These are phyloP conservation scores for Saccostrea echinata DNA, from an alignment of 1,140 invertebrate species.

Conservation along the genomic window DNA sequence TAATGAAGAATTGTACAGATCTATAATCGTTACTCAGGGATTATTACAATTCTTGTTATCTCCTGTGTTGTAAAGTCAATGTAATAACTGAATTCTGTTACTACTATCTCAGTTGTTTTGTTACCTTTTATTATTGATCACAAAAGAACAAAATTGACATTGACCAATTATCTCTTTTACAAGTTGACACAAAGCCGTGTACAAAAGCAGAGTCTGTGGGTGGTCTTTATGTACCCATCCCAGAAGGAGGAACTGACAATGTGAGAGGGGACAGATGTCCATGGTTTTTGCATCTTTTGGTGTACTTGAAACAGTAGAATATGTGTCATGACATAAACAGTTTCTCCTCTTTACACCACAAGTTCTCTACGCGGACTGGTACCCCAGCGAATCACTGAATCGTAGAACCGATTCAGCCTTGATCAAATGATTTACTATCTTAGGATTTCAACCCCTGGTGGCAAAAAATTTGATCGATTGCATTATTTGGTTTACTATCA, in stretches of 20 bases:
- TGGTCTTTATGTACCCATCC: neutral
- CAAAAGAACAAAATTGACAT: neutral
- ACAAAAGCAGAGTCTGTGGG: neutral
- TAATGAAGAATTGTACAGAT: too few species aligned
- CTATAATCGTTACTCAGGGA: too few species aligned
- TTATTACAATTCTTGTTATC: too few species aligned
- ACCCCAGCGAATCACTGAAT: neutral
- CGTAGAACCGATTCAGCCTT: neutral
- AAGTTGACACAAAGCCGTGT: neutral
- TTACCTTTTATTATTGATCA: neutral
- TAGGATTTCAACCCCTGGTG: neutral
- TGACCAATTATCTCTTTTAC: neutral
- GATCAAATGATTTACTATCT: neutral
- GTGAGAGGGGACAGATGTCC: neutral
- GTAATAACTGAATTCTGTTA: too few species aligned
- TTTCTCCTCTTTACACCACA: neutral
- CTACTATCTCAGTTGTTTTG: neutral
- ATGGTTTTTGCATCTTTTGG: neutral
- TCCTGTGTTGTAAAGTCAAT: too few species aligned
- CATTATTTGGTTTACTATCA: neutral
- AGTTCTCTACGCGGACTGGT: neutral
- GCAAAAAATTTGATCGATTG: slow-evolving; percentile 11
- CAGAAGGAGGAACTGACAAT: neutral
- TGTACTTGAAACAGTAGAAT: neutral
- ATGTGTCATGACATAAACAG: neutral